A percentile compares a stretch with the other conserved stretches of the same genome.
Evolutionary conservation across 2,888 invertebrate species (phyloP).

Genomic region (Orthosia cruda): DNA sequence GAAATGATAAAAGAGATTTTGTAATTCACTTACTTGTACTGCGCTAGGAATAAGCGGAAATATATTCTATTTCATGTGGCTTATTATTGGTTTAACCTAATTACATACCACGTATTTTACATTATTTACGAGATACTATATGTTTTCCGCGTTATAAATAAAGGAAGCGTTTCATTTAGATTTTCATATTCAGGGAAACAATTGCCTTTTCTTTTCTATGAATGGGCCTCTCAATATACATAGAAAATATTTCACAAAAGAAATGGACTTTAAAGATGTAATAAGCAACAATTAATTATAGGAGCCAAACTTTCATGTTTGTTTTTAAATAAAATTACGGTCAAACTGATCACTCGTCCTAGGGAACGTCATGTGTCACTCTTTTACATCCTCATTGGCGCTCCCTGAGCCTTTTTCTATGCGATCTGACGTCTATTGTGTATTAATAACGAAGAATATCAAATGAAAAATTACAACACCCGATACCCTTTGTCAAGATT

Average conservation of each 20-base stretch:
- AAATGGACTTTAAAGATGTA: neutral
- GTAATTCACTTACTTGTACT: slow-evolving; percentile 21
- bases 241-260: neutral
- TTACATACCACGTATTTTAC: neutral
- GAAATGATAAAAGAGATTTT: slow-evolving; percentile 45
- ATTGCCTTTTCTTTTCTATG: neutral
- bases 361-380: too few species aligned
- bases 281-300: neutral
- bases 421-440: too few species aligned
- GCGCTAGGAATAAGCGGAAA: slow-evolving; percentile 12
- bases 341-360: too few species aligned
- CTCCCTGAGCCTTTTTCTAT: too few species aligned
- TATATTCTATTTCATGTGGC: slow-evolving; percentile 11
- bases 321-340: neutral
- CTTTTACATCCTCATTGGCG: too few species aligned
- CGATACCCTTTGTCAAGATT: too few species aligned
- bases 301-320: neutral
- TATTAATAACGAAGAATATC: too few species aligned
- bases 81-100: slow-evolving; percentile 14
- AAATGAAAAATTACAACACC: too few species aligned
- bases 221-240: neutral
- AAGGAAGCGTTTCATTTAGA: neutral
- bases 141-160: neutral
- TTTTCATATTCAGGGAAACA: neutral
- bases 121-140: neutral